Base-by-base conservation (phyloP, 2,113 vertebrate species). In the Siniperca chuatsi region DNA sequence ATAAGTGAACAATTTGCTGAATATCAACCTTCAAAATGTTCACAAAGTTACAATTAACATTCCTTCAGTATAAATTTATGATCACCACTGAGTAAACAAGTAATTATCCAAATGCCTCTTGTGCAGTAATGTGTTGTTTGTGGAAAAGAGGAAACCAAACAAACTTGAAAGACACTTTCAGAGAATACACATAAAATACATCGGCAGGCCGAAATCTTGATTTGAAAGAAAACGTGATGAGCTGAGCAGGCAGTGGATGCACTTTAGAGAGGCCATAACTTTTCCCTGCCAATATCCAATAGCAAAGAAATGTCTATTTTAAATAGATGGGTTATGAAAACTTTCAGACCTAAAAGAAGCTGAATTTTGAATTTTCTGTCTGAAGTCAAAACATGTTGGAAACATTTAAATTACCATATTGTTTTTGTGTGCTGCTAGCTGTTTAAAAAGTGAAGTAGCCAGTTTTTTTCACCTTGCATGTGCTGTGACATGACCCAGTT, bases 401-500 rank as follows among this genome's bases (percentile, higher is more conserved):
- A 55, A 55, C 20, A 54, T 21, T 2, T 9, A 55, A 55, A 23
- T 9, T 9, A 55, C 21, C 21, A 6, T 37, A 37, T 37, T 25
- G 57, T 50, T 48, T 46, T 11, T 33, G 64, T 8, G 42, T 10
- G 61, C 33, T 4, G 61, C 15, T 50, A 50, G 13, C 0, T 10
- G 3, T 29, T 8, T 3, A 44, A 4, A 18, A 25, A 8, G 61
- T 4, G 8, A 6, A 23, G 25, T 0, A 16, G 35, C 7, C 29
- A 13, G 21, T 7, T 0, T 60, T 8, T 9, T 97, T 98, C 96
- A 99, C 98, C 97, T 87, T 99, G 98, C 98, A 99, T 99, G 92
- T 99, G 98, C 88, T 99, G 98, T 1, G 98, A 97, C 98, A 99
- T 99, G 77, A 99, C 98, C 98, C 98, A 99, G 95, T 99, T 99